phyloP scores from a whole-genome alignment of 2,113 vertebrate species.

The Percopsis transmontana region DNA sequence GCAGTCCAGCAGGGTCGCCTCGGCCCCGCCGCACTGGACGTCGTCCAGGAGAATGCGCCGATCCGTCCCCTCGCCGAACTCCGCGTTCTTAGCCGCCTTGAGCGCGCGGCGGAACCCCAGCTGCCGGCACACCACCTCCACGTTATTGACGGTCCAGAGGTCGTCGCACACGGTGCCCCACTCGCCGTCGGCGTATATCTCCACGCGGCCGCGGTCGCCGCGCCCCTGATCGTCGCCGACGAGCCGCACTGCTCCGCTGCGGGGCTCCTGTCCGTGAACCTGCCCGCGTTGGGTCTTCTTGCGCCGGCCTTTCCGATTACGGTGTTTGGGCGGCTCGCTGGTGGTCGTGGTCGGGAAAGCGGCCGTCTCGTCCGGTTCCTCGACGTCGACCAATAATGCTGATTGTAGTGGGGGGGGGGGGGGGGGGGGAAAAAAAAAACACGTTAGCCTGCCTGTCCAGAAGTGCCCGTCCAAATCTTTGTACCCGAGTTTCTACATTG shows the following conservation, averaged over 20 bases:
- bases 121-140: constrained; percentile 87
- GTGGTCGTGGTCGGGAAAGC: constrained; percentile 31
- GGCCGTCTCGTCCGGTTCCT: constrained; percentile 37
- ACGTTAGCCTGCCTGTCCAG: no score
- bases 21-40: constrained; percentile 82
- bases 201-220: constrained; percentile 81
- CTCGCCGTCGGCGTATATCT: constrained; percentile 79
- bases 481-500: neutral
- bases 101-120: constrained; percentile 81
- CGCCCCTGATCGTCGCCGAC: constrained; percentile 59
- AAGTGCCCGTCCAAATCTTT: neutral
- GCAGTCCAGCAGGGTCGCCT: constrained; percentile 85
- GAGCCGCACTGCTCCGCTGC: constrained; percentile 80
- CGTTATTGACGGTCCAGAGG: constrained; percentile 79
- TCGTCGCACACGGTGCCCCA: constrained; percentile 96
- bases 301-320: constrained; percentile 49
- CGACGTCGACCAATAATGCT: constrained; percentile 79
- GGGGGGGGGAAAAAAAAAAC: no score
- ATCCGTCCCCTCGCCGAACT: constrained; percentile 84
- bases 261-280: neutral
- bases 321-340: constrained; percentile 33
- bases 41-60: constrained; percentile 89
- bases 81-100: constrained; percentile 83
- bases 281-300: constrained; percentile 65
- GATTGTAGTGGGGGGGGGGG: no score